Evolutionary conservation across 2,888 invertebrate genomes (phyloP), one percentile per base, ranked within the genome.

Genomic region (Chrysomela aeneicollis): DNA sequence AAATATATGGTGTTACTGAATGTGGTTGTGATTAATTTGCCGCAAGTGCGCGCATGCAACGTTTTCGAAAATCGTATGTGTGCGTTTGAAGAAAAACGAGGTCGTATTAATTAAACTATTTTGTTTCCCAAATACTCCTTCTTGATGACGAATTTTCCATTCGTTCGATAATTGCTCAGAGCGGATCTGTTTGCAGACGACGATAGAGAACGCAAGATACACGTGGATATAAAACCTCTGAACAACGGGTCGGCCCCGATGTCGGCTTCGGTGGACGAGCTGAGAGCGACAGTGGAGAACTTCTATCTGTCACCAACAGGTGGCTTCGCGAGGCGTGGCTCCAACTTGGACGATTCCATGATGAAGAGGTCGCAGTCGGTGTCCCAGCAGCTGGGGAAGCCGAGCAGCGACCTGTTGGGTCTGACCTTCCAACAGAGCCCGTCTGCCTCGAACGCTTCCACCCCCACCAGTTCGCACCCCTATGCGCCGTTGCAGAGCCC

Each of bases 181-280:
- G 3, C 26, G 6, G 6, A 26, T 5, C 53, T 26, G 5, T 53
- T 71, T 70, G n/a, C 72, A 82, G 89, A 94, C 76, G 95, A 95
- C 78, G 95, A 95, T 76, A 87, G 90, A 59, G 94, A 93, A 76
- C 89, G 90, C 72, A 95, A 95, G 82, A 93, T 97, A 73, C 94
- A 94, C 79, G 95, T 97, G 1, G 95, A 96, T 86, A 97, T 97
- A 67, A 97, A 97, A 83, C 97, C 97, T 0, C 86, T 96, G 54
- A 94, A 92, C 79, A 96, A 95, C 84, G 95, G 95, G 54, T 88
- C 90, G 61, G 92, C 92, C 59, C 93, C 94, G 1, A 93, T 94
- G 88, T 94, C 95, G 68, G 95, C 95, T n/a, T 97, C 95, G 82
- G 95, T 97, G 10, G 97, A 97, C 83, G 97, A 97, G 81, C 86